Conservation (phyloP, 2,888 invertebrate species). For the Erebia palarica region DNA sequence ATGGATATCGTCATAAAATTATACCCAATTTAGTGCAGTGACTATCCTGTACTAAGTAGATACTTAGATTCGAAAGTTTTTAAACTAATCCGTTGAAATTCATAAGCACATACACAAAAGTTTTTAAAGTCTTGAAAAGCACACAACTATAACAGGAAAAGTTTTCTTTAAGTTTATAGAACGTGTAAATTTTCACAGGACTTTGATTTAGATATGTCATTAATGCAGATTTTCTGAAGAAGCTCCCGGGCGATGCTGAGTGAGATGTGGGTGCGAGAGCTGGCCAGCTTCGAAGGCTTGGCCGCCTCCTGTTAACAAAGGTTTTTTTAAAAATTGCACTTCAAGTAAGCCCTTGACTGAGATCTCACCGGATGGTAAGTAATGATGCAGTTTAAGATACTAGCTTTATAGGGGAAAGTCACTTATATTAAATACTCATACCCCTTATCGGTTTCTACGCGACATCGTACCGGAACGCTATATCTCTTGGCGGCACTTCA, state of each 20-base stretch:
- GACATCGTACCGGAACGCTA: too few species aligned
- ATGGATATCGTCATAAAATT: background rate
- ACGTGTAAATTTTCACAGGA: conserved; percentile 94
- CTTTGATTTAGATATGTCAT: conserved; percentile 92
- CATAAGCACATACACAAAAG: conserved; percentile 1
- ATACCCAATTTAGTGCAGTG: background rate
- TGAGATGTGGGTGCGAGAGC: conserved; percentile 91
- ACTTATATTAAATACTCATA: too few species aligned
- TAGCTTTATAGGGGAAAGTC: too few species aligned
- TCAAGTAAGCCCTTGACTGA: background rate
- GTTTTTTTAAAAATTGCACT: background rate
- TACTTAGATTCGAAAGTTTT: background rate
- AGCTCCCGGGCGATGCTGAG: conserved; percentile 91
- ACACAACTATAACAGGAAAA: background rate
- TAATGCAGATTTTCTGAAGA: conserved; percentile 92
- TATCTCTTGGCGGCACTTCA: too few species aligned
- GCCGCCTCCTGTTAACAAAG: conserved; percentile 67
- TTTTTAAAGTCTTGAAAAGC: background rate
- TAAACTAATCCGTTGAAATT: background rate
- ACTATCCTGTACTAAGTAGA: conserved; percentile 1
- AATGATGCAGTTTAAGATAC: too few species aligned
- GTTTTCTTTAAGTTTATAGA: conserved; percentile 70
- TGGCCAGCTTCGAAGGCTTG: conserved; percentile 86
- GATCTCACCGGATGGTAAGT: too few species aligned
- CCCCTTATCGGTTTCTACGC: too few species aligned